These are phyloP conservation scores for Epizoanthus stellaris DNA, from an alignment of 92 coral and sea anemone species.

Conservation along the genomic window DNA sequence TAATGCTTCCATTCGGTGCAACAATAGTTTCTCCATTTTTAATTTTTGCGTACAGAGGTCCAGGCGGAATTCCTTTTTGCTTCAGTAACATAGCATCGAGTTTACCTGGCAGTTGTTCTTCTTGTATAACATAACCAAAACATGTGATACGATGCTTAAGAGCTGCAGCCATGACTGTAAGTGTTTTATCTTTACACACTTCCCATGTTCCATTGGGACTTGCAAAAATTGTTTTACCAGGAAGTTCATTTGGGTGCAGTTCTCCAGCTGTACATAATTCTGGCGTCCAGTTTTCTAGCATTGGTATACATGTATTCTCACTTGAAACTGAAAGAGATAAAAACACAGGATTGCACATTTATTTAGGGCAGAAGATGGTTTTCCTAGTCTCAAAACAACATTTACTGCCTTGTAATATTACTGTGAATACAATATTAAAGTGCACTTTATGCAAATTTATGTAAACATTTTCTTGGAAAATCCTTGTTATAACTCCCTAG, in stretches of 20 bases:
- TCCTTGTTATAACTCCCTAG: not conserved
- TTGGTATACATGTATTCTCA: not conserved
- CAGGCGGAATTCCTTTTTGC: conserved; percentile 87
- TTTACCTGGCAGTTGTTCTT: conserved; percentile 79
- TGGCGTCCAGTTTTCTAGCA: conserved; percentile 7
- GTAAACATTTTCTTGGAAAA: not conserved
- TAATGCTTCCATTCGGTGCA: conserved; percentile 76
- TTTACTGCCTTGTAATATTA: no score
- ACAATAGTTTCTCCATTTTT: conserved; percentile 79
- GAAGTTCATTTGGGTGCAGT: conserved; percentile 77
- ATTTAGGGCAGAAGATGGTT: no score
- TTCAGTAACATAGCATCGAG: conserved; percentile 82
- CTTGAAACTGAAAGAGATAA: not conserved
- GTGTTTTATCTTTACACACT: conserved; percentile 72
- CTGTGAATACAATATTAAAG: no score
- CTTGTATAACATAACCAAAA: conserved; percentile 89
- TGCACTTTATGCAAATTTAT: no score
- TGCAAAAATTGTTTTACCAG: conserved; percentile 66
- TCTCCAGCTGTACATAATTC: conserved; percentile 26
- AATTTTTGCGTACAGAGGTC: conserved; percentile 93
- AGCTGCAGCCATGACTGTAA: conserved; percentile 84
- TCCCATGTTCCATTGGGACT: conserved; percentile 68
- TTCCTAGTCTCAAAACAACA: no score
- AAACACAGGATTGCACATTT: not conserved
- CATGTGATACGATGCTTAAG: conserved; percentile 84